These are phyloP conservation scores for Ammospiza caudacuta DNA, from an alignment of 2,113 vertebrate genomes.

Conservation along the genomic window DNA sequence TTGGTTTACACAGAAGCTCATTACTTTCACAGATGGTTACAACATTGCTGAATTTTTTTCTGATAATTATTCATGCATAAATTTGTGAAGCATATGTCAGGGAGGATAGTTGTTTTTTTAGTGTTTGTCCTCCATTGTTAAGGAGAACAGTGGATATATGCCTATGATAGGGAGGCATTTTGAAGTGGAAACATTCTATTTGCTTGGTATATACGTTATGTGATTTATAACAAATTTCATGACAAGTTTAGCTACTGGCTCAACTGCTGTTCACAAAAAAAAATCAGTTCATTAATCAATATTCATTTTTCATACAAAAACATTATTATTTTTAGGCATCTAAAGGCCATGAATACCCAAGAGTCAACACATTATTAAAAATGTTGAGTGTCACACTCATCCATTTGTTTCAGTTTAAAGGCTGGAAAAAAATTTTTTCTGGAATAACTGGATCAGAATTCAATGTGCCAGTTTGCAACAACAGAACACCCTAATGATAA, in stretches of 20 bases:
- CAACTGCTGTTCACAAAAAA: slow-evolving; percentile 71
- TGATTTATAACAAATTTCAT: slow-evolving; percentile 77
- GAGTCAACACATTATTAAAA: slow-evolving; percentile 76
- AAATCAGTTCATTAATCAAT: slow-evolving; percentile 81
- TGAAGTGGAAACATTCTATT: neutral
- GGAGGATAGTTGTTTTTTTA: neutral
- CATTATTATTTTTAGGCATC: slow-evolving; percentile 79
- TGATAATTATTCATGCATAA: slow-evolving; percentile 4
- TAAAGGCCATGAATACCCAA: slow-evolving; percentile 74
- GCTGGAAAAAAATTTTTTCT: slow-evolving; percentile 59
- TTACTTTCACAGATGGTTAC: neutral
- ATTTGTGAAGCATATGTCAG: neutral
- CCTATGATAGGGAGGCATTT: neutral
- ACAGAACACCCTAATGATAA: slow-evolving; percentile 64
- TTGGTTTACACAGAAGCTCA: neutral
- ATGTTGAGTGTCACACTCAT: slow-evolving; percentile 52
- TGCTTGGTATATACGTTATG: neutral
- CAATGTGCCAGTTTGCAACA: slow-evolving; percentile 53
- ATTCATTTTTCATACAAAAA: slow-evolving; percentile 75
- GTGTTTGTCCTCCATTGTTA: neutral
- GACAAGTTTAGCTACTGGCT: slow-evolving; percentile 73
- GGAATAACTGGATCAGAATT: slow-evolving; percentile 51
- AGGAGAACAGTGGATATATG: neutral
- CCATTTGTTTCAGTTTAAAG: slow-evolving; percentile 68
- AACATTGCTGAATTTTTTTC: neutral